Evolutionary conservation across 2,888 invertebrate genomes (phyloP).

Genomic region (Drosophila subquinaria): DNA sequence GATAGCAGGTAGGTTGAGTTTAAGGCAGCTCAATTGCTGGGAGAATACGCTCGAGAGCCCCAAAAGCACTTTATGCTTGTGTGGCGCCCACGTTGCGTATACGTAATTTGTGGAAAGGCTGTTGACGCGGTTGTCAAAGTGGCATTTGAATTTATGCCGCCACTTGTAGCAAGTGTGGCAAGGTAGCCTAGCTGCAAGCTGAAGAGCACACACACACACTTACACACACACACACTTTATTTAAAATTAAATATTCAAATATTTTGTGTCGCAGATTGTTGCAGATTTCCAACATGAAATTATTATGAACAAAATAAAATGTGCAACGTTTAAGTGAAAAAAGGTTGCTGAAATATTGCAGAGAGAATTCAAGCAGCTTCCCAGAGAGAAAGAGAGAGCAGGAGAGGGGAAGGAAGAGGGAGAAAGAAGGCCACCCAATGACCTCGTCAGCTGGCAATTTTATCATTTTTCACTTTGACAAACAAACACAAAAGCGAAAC

Average conservation of each 20-base stretch:
- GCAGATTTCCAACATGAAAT: conserved; percentile 62
- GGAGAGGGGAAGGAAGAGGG: not conserved
- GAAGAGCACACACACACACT: conserved; percentile 16
- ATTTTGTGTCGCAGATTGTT: conserved; percentile 31
- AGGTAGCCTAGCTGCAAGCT: conserved; percentile 18
- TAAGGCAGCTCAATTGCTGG: conserved; percentile 19
- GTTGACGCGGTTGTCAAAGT: conserved; percentile 67
- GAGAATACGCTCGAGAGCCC: conserved; percentile 57
- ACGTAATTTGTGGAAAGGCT: conserved; percentile 66
- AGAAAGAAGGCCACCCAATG: conserved; percentile 10
- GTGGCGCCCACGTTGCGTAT: conserved; percentile 60
- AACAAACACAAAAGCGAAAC: conserved; percentile 62
- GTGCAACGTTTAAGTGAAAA: conserved; percentile 6
- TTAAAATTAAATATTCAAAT: conserved; percentile 72
- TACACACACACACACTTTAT: conserved; percentile 36
- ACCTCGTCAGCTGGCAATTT: conserved; percentile 63
- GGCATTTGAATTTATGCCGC: conserved; percentile 79
- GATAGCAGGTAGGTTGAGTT: not conserved
- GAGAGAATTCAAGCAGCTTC: conserved; percentile 7
- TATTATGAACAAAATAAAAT: conserved; percentile 52
- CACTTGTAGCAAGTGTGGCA: conserved; percentile 70
- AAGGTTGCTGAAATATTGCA: not conserved
- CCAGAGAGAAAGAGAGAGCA: not conserved
- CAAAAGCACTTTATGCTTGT: conserved; percentile 40
- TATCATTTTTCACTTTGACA: conserved; percentile 72